These are phyloP conservation scores for Intellagama lesueurii DNA, from an alignment of 2,797 vertebrate genomes.

Conservation along the genomic window DNA sequence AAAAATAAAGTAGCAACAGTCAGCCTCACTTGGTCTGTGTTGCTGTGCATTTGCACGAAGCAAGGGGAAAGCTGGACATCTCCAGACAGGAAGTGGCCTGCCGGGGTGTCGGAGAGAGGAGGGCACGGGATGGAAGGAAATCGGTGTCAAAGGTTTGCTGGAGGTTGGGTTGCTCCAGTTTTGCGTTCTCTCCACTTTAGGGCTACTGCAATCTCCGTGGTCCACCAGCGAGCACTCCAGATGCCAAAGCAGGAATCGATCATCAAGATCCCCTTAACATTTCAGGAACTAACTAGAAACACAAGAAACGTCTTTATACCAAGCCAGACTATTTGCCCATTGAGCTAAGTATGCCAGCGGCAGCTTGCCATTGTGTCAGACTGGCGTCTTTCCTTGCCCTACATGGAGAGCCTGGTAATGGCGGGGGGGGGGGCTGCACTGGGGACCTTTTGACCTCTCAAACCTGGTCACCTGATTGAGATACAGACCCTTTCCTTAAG, in stretches of 20 bases:
- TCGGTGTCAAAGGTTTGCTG: background rate
- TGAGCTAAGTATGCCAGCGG: no score
- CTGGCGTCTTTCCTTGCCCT: no score
- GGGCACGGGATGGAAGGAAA: background rate
- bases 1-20: background rate
- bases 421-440: no score
- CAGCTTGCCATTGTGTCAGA: no score
- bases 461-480: no score
- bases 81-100: background rate
- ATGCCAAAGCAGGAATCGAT: no score
- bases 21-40: background rate
- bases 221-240: background rate
- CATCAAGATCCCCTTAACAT: background rate
- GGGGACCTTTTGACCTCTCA: no score
- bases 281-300: background rate
- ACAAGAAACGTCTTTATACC: background rate
- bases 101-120: rapidly evolving
- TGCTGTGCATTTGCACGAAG: background rate
- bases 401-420: no score
- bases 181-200: background rate
- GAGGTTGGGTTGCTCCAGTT: background rate
- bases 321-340: no score
- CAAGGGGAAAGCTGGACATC: background rate
- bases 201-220: background rate
- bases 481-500: no score